A percentile compares a stretch with the other conserved stretches of the same genome.
These are phyloP conservation scores for Echinarachnius parma DNA, from an alignment of 53 echinoderm and acorn worm species.

Conservation along the genomic window DNA sequence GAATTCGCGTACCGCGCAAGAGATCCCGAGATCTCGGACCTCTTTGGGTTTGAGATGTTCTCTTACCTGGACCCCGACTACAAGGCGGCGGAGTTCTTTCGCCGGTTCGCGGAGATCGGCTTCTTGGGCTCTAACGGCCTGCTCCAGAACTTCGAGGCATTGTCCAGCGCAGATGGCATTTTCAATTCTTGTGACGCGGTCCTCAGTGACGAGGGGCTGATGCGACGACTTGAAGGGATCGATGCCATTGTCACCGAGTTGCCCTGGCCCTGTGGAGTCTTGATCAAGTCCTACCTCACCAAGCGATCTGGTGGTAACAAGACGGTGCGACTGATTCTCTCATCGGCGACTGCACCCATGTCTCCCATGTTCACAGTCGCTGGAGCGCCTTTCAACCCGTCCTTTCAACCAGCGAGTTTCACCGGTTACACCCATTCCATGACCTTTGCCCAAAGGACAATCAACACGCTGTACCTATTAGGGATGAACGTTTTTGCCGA, in stretches of 20 bases:
- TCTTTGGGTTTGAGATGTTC: slow-evolving; percentile 35
- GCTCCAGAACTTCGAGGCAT: not conserved
- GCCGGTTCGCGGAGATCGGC: not conserved
- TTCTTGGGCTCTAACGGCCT: not conserved
- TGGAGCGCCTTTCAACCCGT: slow-evolving; percentile 19
- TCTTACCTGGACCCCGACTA: not conserved
- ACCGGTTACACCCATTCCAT: slow-evolving; percentile 22
- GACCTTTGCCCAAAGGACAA: slow-evolving; percentile 15
- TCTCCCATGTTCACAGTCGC: slow-evolving; percentile 7
- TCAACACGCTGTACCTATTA: not conserved
- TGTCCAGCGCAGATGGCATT: not conserved
- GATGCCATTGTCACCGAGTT: slow-evolving; percentile 26
- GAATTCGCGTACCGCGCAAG: slow-evolving; percentile 19
- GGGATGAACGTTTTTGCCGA: not conserved
- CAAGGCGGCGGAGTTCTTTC: not conserved
- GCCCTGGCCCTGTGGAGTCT: slow-evolving; percentile 21
- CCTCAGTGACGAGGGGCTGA: slow-evolving; percentile 11
- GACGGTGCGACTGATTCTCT: slow-evolving; percentile 3
- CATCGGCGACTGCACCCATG: slow-evolving; percentile 5
- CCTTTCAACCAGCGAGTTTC: slow-evolving; percentile 16
- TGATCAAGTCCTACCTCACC: slow-evolving; percentile 20
- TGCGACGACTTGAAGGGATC: slow-evolving; percentile 13
- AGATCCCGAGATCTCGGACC: not conserved
- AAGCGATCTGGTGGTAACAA: slow-evolving; percentile 1
- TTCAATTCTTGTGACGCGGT: not conserved